Evolutionary conservation across 1,140 invertebrate species (phyloP), one percentile per base, ranked within the genome.

Genomic region (Drosophila funebris): DNA sequence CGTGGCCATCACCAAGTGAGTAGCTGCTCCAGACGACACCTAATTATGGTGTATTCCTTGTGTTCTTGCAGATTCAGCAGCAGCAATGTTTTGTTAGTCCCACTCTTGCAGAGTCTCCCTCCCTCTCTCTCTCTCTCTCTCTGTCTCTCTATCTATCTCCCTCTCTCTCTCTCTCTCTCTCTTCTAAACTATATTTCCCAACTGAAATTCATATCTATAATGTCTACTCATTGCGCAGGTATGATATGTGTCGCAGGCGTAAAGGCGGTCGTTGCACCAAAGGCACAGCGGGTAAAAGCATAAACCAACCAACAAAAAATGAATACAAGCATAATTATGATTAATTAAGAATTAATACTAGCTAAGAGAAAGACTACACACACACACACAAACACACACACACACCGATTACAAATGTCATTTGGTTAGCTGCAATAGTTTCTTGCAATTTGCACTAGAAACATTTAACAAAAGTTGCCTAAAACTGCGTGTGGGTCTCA

Each of bases 1-100:
- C 22, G 97, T 98, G 63, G 97, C 97, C 43, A 97, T 98, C 72
- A 98, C 97, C 83, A 98, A 98, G 96, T 98, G 94, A 96, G 96
- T 94, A 43, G 24, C 16, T 18, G 2, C 20, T 6, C n/a, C 9
- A 27, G 11, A 24, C 11, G 43, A 31, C 48, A 54, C 9, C 54
- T 43, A 63, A 8, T 37, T 41, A 33, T n/a, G 61, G 63, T 48
- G 62, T 78, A 46, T 67, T 76, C 33, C 72, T 85, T 73, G 39
- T 78, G 48, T 60, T 77, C 62, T 87, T 87, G 36, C 81, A 81
- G 82, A 31, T 66, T 33, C 43, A 24, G n/a, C 68, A 67, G 62
- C 69, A 67, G 69, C 70, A 64, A 48, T 44, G 41, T 52, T 27
- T 31, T 74, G 22, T 76, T 52, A 64, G 31, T 13, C 29, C 18